A percentile compares a stretch with the other conserved stretches of the same genome.
These are phyloP conservation scores for Pomacea maculata DNA, from an alignment of 1,140 invertebrate genomes.

Conservation along the genomic window DNA sequence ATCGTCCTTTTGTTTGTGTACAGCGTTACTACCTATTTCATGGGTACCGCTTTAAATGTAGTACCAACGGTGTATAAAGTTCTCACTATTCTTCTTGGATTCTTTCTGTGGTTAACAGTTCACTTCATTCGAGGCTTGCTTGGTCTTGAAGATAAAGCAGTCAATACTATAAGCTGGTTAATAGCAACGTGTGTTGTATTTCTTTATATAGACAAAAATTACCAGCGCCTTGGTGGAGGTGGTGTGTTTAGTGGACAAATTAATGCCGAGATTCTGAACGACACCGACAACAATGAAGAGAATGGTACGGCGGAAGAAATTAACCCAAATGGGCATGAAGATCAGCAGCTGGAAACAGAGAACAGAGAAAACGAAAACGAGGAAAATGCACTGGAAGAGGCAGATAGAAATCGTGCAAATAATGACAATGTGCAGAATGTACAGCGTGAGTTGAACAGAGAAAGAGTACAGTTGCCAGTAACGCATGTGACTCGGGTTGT, in stretches of 20 bases:
- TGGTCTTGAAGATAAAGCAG: slow-evolving; percentile 12
- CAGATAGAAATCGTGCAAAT: slow-evolving; percentile 19
- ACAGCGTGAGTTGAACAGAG: slow-evolving; percentile 10
- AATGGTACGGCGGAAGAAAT: background rate
- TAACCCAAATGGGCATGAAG: slow-evolving; percentile 4
- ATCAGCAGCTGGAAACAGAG: slow-evolving; percentile 19
- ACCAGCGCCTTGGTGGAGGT: background rate
- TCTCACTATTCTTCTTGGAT: slow-evolving; percentile 8
- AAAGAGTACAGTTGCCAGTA: background rate
- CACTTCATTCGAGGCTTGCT: slow-evolving; percentile 24
- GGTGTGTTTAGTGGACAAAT: background rate
- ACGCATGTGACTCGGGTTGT: background rate
- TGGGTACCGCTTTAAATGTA: background rate
- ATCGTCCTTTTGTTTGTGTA: slow-evolving; percentile 17
- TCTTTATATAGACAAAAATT: slow-evolving; percentile 22
- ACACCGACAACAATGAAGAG: background rate
- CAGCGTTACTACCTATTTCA: slow-evolving; percentile 9
- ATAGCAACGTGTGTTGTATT: slow-evolving; percentile 13
- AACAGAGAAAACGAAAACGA: slow-evolving; percentile 30
- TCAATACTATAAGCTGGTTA: slow-evolving; percentile 25
- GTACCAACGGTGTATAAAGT: slow-evolving; percentile 11
- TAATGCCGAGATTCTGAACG: background rate
- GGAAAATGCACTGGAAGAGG: slow-evolving; percentile 23
- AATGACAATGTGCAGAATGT: slow-evolving; percentile 21
- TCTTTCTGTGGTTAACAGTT: slow-evolving; percentile 17